These are phyloP conservation scores for Cyanoliseus patagonus DNA, from an alignment of 2,113 vertebrate genomes.

Conservation along the genomic window DNA sequence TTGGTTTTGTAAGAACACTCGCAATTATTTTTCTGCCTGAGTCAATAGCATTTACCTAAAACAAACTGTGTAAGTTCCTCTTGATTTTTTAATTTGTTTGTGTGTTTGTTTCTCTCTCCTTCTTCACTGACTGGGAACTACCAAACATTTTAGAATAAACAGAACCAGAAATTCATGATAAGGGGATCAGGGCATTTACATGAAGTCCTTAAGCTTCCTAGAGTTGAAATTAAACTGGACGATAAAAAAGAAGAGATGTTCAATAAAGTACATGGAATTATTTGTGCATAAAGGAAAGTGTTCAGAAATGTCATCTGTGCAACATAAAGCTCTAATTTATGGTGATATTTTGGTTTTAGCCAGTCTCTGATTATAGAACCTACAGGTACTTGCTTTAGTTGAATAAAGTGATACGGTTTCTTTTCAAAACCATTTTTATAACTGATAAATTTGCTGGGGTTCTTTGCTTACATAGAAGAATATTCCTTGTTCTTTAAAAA, in stretches of 20 bases:
- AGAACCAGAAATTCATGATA: background rate
- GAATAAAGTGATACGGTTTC: background rate
- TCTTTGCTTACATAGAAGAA: background rate
- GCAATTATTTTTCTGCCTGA: background rate
- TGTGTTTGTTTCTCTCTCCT: background rate
- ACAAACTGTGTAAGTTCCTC: slow-evolving; percentile 6
- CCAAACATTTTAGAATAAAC: slow-evolving; percentile 34
- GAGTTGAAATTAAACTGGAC: background rate
- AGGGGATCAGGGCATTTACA: background rate
- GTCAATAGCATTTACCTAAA: background rate
- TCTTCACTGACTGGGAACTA: slow-evolving; percentile 8
- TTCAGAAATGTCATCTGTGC: background rate
- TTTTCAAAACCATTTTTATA: background rate
- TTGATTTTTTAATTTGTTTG: background rate
- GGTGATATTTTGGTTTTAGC: background rate
- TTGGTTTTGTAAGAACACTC: background rate
- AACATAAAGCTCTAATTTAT: background rate
- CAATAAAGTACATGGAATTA: background rate
- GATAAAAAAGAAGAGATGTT: background rate
- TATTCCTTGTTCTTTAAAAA: background rate
- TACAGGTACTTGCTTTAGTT: background rate
- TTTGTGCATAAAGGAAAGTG: background rate
- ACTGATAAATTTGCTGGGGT: background rate
- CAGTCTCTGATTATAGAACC: background rate
- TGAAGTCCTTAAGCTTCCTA: background rate